Conservation (phyloP, 2,797 vertebrate genomes). For the Staurois parvus region DNA sequence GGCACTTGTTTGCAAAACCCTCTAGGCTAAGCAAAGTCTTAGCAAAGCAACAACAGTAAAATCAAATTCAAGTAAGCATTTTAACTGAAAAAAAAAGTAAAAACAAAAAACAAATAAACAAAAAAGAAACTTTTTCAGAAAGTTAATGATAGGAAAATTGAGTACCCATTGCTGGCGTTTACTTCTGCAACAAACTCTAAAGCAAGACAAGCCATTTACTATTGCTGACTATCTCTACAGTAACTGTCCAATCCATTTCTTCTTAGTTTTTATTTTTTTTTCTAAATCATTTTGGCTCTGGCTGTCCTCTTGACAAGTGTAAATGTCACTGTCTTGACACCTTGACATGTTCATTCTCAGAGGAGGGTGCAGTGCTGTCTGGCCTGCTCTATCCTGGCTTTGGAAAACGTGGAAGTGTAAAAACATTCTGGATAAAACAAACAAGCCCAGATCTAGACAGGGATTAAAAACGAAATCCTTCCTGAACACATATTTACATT, state of each 20-base stretch:
- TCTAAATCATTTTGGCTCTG: conserved; percentile 32
- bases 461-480: conserved; percentile 55
- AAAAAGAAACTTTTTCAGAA: not conserved
- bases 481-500: conserved; percentile 60
- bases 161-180: conserved; percentile 4
- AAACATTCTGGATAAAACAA: conserved; percentile 59
- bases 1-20: not conserved
- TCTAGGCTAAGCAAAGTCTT: too few species aligned
- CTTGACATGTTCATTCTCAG: conserved; percentile 62
- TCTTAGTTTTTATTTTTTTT: conserved; percentile 17
- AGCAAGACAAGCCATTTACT: conserved; percentile 35
- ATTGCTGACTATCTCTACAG: conserved; percentile 1
- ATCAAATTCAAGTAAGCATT: too few species aligned
- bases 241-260: conserved; percentile 47
- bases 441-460: conserved; percentile 49
- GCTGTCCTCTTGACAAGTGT: conserved; percentile 52
- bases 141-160: conserved; percentile 4
- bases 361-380: conserved; percentile 53
- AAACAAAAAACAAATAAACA: not conserved
- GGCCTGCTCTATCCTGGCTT: conserved; percentile 29
- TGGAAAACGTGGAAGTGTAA: conserved; percentile 54
- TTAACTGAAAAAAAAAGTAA: not conserved
- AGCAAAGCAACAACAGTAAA: not conserved
- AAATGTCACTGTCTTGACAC: conserved; percentile 55
- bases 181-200: not conserved